Base-by-base conservation (phyloP, 2,888 invertebrate species). In the Morpho deidamia region DNA sequence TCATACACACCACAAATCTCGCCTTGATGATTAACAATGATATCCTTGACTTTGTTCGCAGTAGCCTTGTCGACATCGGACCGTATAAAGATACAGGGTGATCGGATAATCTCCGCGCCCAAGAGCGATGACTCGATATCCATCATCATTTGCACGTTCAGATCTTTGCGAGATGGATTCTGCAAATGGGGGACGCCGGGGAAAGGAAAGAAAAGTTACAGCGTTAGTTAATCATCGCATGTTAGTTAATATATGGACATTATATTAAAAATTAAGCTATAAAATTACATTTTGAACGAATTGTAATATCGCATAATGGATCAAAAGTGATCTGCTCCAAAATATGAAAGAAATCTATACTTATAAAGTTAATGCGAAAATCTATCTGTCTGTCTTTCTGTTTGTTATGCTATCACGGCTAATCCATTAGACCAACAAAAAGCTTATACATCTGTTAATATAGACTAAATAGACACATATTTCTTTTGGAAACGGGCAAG, bases 141-240 rank as follows among this genome's bases (percentile, higher is more conserved):
- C 90, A 96, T 93, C 80, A 98, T 95, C 95, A 99, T 95, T 77
- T 98, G 98, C 56, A 97, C 94, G 71, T 97, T 95, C 61, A 97
- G 92, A 75, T 99, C 98, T 83, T 97, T 94, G 37, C 97, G 93
- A 2, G 96, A 95, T 1, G 97, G 96, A 68, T 96, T 96, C 93
- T 95, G 91, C 56, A 93, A 93, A 78, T 68, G 85, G 45, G 59
- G 70, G 69, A 48, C n/a, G 62, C 63, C 67, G 62, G 62, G 57
- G 57, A 66, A 68, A 66, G 65, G 58, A 59, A 51, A 62, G 60
- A 51, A 48, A 51, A 41, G 37, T 43, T 46, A 45, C 23, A 40
- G 49, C 34, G 48, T 60, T 61, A 60, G 54, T 51, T 44, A 12
- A 8, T 23, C 23, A 23, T 23, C 23, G 23, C 2, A 23, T 23